Conservation (phyloP, 2,888 invertebrate genomes). For the Colletes collaris region DNA sequence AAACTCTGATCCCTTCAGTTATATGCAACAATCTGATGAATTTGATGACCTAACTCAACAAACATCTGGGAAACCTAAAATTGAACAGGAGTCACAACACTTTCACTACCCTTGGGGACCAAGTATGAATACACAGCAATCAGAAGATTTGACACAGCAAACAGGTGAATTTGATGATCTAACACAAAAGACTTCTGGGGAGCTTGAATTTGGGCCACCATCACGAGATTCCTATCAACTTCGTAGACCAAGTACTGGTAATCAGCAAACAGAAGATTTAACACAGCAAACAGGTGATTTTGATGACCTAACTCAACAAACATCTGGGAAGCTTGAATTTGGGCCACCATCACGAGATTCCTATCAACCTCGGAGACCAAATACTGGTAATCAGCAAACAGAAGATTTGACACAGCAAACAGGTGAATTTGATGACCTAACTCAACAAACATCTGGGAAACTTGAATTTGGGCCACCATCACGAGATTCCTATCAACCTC, state of each 20-base stretch:
- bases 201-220: conserved; percentile 44
- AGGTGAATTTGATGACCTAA: conserved; percentile 56
- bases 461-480: conserved; percentile 55
- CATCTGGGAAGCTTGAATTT: conserved; percentile 12
- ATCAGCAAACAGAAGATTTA: conserved; percentile 38
- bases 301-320: conserved; percentile 36
- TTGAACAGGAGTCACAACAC: conserved; percentile 12
- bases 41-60: conserved; percentile 54
- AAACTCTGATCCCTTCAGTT: conserved; percentile 12
- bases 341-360: conserved; percentile 51
- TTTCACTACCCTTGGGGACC: conserved; percentile 4
- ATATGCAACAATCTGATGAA: conserved; percentile 1
- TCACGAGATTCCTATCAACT: conserved; percentile 32
- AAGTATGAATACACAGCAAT: conserved; percentile 17
- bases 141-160: conserved; percentile 36
- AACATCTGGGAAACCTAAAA: conserved; percentile 56
- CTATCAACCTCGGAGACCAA: conserved; percentile 16
- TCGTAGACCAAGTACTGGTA: not conserved
- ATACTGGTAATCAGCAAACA: conserved; percentile 19
- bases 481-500: conserved; percentile 38
- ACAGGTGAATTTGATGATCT: conserved; percentile 23
- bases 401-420: conserved; percentile 57
- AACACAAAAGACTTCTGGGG: conserved; percentile 41
- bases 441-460: conserved; percentile 60
- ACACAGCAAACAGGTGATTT: conserved; percentile 45